A percentile compares a stretch with the other conserved stretches of the same genome.
phyloP scores from a whole-genome alignment of 2,888 invertebrate species.

The Platypus cylindrus region DNA sequence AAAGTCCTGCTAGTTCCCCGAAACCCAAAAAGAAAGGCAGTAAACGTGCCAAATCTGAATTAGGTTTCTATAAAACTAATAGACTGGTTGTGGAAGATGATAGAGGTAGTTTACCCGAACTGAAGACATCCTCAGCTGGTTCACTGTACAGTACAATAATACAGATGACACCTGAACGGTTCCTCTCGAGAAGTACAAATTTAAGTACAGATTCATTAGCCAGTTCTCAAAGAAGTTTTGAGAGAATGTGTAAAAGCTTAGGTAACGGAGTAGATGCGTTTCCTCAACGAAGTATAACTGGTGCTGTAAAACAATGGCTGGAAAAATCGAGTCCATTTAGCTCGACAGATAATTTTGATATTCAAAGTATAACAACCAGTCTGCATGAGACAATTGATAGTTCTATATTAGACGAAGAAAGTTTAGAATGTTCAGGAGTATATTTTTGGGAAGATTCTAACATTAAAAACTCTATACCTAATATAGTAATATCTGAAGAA shows the following conservation, averaged over 20 bases:
- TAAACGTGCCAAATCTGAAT: conserved; percentile 29
- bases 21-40: conserved; percentile 24
- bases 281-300: conserved; percentile 26
- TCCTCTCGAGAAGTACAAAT: conserved; percentile 18
- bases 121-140: conserved; percentile 23
- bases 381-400: conserved; percentile 22
- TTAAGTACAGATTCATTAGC: conserved; percentile 28
- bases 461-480: conserved; percentile 20
- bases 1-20: conserved; percentile 33
- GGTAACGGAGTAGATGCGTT: conserved; percentile 29
- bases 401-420: conserved; percentile 23
- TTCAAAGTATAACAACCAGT: conserved; percentile 20
- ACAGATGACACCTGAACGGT: conserved; percentile 27
- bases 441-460: conserved; percentile 15
- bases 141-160: conserved; percentile 27
- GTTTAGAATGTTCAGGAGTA: conserved; percentile 16
- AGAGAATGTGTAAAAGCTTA: conserved; percentile 22
- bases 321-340: conserved; percentile 28
- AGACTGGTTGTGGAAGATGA: conserved; percentile 20
- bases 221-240: conserved; percentile 19
- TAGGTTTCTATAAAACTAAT: conserved; percentile 27
- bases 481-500: conserved; percentile 22
- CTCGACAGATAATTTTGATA: conserved; percentile 24
- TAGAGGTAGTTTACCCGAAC: conserved; percentile 31
- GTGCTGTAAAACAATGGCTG: conserved; percentile 33